phyloP scores from a whole-genome alignment of 2,888 invertebrate species.

The Mellilla xanthometata region DNA sequence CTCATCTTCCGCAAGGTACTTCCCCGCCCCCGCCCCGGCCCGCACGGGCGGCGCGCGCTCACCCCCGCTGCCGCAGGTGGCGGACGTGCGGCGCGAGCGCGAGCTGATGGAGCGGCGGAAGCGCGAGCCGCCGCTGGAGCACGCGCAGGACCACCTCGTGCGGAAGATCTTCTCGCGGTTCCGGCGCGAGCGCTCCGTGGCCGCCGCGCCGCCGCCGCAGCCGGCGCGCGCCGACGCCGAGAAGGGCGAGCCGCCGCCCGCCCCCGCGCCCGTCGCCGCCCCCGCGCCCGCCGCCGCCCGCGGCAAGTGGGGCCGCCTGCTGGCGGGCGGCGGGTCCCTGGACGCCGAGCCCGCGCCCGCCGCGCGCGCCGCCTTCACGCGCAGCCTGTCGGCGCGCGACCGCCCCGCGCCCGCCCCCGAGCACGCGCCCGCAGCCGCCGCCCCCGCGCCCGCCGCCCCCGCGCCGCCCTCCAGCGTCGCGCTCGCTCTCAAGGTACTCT shows the following conservation, averaged over 20 bases:
- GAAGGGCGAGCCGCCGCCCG: conserved; percentile 38
- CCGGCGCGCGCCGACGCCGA: conserved; percentile 45
- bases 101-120: conserved; percentile 98
- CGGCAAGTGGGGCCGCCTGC: conserved; percentile 92
- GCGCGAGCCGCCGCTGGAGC: conserved; percentile 98
- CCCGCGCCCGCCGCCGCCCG: conserved; percentile 62
- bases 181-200: conserved; percentile 87
- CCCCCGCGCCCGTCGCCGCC: conserved; percentile 52
- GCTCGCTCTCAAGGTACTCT: conserved; percentile 48
- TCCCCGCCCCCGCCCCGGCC: too few relatives aligned
- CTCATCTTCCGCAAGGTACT: conserved; percentile 88
- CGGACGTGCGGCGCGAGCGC: conserved; percentile 98
- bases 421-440: conserved; percentile 53
- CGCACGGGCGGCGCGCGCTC: too few relatives aligned
- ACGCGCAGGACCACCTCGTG: conserved; percentile 98
- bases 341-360: conserved; percentile 74
- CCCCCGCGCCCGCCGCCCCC: conserved; percentile 9
- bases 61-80: conserved; percentile 91
- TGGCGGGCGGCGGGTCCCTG: conserved; percentile 90
- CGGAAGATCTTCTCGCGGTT: conserved; percentile 98
- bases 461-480: conserved; percentile 70
- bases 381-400: conserved; percentile 71
- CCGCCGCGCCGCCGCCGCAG: conserved; percentile 63
- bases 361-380: conserved; percentile 70
- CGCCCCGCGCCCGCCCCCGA: conserved; percentile 63